Conservation (phyloP, 2,113 vertebrate genomes). For the Opisthocomus hoazin region DNA sequence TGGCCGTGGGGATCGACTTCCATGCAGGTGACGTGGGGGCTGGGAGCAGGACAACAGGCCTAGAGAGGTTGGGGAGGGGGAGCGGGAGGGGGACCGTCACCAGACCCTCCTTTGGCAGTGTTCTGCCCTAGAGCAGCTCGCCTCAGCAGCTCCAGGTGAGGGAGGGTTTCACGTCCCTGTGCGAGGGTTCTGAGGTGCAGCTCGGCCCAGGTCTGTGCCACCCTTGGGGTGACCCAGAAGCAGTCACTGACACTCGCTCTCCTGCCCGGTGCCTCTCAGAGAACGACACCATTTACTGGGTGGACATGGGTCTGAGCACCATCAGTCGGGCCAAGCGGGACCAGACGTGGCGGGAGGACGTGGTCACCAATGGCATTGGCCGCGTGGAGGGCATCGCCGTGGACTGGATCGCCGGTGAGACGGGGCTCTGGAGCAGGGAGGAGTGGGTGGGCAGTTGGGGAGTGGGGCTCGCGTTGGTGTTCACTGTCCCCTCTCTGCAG, state of each 20-base stretch:
- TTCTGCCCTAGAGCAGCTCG: not conserved
- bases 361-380: conserved; percentile 95
- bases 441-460: accelerated
- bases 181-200: accelerated
- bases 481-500: conserved; percentile 48
- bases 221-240: not conserved
- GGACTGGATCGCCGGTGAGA: conserved; percentile 93
- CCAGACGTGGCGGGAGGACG: conserved; percentile 95
- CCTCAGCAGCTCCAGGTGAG: accelerated
- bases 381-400: conserved; percentile 95
- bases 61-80: not conserved
- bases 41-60: not conserved
- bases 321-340: conserved; percentile 95
- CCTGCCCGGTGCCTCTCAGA: conserved; percentile 64
- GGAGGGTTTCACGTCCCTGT: not conserved
- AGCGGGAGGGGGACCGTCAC: accelerated
- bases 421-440: accelerated
- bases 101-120: accelerated
- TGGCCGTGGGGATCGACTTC: conserved; percentile 96
- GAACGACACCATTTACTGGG: conserved; percentile 98
- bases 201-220: not conserved
- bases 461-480: accelerated
- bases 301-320: conserved; percentile 95
- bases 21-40: conserved; percentile 81
- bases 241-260: accelerated